These are phyloP conservation scores for Noctilio leporinus DNA, from an alignment of 2,113 vertebrate genomes.

Conservation along the genomic window DNA sequence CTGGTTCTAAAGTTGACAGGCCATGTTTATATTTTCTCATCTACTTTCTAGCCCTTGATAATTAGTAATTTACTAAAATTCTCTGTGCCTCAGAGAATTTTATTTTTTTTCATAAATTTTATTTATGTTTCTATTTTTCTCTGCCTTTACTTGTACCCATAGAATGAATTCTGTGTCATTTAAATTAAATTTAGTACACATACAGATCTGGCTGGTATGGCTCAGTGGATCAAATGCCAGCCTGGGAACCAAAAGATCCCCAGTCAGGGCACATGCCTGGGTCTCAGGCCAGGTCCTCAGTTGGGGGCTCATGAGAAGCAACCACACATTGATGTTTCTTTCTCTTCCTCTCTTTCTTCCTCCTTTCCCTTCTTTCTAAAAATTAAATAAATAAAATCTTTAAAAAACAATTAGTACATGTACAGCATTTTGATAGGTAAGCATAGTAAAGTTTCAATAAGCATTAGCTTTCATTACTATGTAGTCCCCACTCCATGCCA, in stretches of 20 bases:
- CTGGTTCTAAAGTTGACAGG: neutral
- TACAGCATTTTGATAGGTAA: neutral
- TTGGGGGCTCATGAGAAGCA: too few species aligned
- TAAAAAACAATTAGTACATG: neutral
- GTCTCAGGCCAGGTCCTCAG: too few species aligned
- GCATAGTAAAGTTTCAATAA: neutral
- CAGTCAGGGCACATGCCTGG: too few species aligned
- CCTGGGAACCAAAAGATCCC: too few species aligned
- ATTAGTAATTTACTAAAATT: neutral
- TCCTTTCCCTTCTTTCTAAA: too few species aligned
- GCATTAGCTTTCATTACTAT: neutral
- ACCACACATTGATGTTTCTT: too few species aligned
- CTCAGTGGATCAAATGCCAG: too few species aligned
- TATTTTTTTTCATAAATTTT: too few species aligned
- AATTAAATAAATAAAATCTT: too few species aligned
- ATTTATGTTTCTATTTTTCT: neutral
- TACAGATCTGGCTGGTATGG: too few species aligned
- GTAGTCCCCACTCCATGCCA: neutral
- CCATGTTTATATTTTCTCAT: neutral
- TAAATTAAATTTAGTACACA: neutral
- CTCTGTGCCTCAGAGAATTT: neutral
- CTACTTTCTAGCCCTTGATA: neutral
- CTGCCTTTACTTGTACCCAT: neutral
- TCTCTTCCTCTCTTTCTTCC: too few species aligned
- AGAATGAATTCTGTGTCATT: neutral